Base-by-base conservation (phyloP, 2,888 invertebrate genomes). In the Pristionchus entomophagus region DNA sequence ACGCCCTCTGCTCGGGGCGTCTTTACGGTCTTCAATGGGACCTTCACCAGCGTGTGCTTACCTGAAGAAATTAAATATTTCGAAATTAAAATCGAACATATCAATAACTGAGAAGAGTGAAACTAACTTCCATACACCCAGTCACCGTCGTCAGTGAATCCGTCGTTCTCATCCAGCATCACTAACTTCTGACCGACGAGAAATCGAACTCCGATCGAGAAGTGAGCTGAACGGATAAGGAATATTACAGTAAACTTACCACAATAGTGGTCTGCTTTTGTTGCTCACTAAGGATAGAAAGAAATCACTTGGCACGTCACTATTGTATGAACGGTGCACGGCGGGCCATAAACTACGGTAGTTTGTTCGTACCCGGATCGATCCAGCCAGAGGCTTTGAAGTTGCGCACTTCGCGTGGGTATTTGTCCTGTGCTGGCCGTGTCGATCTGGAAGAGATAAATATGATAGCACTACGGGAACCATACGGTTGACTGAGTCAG, bases 331-430 rank as follows among this genome's bases (percentile, higher is more conserved):
- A 45, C 14, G 45, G 6, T 45, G 14, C 14, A 45, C 45, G 14
- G 45, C 14, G 14, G 6, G 45, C 45, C 45, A 6, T 14, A 6
- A 45, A 41, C 1, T n/a, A 41, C 41, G n/a, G n/a, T n/a, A n/a
- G n/a, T n/a, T n/a, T n/a, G n/a, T n/a, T n/a, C 41, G 45, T 45
- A 73, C 73, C 73, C 41, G 41, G 41, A 73, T 73, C 73, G 45
- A 73, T 45, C 73, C 73, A 45, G 3, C 73, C 73, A n/a, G 41
- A n/a, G 26, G 41, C 41, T 1, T 22, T 19, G 65, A 65, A 65
- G 14, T 19, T 14, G 14, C 35, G 32, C 4, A 65, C 35, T 14
- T 65, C 35, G 35, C 10, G 10, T n/a, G 35, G 35, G 12, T 65
- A 65, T 8, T 65, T 5, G 10, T 5, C 12, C 10, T 65, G 17